Conservation (phyloP, 92 coral and sea anemone species). For the Epizoanthus fatuus region DNA sequence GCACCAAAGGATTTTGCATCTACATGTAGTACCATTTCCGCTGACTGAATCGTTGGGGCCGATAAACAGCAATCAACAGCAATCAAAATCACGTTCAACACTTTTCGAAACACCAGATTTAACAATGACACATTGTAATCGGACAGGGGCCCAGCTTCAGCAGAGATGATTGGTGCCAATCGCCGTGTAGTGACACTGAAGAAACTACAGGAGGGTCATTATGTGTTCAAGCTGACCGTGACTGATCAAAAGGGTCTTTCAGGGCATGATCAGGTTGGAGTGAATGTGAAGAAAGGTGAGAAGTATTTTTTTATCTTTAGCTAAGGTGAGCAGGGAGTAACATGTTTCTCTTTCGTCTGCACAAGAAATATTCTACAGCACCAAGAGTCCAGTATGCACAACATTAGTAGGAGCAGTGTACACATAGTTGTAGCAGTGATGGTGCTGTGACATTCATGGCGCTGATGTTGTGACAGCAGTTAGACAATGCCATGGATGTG, state of each 20-base stretch:
- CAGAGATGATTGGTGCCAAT: conserved; percentile 91
- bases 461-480: too few species aligned
- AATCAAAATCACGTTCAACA: background rate
- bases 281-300: conserved; percentile 95
- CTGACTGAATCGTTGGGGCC: too few species aligned
- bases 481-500: too few species aligned
- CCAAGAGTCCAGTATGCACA: background rate
- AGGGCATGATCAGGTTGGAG: conserved; percentile 89
- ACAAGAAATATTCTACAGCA: background rate
- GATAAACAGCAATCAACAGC: too few species aligned
- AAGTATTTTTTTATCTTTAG: too few species aligned
- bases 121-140: background rate
- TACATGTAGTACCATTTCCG: too few species aligned
- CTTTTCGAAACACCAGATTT: background rate
- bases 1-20: too few species aligned
- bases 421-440: too few species aligned
- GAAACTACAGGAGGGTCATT: conserved; percentile 93
- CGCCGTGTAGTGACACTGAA: conserved; percentile 81
- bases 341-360: background rate
- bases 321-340: background rate
- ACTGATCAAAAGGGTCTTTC: conserved; percentile 94
- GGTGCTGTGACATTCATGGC: too few species aligned
- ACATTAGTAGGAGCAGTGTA: background rate
- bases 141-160: conserved; percentile 84
- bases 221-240: conserved; percentile 94